A percentile compares a stretch with the other conserved stretches of the same genome.
Evolutionary conservation across 1,140 invertebrate genomes (phyloP).

Genomic region (Microvelia longipes): DNA sequence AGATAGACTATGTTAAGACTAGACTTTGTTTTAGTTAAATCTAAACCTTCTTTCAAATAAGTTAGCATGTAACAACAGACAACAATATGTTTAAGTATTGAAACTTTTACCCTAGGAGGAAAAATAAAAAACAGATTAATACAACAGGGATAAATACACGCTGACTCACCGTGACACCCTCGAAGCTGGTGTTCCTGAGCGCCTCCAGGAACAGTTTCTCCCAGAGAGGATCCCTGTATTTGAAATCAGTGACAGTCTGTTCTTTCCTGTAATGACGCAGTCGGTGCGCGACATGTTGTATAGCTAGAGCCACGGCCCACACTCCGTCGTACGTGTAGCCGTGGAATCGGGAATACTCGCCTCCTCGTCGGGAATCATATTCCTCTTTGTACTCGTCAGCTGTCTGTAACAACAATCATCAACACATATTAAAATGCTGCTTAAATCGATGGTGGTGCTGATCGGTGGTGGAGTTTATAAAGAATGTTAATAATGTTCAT

Average conservation of each 20-base stretch:
- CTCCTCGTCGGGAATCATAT: slow-evolving; percentile 61
- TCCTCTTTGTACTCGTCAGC: slow-evolving; percentile 70
- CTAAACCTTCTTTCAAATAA: too few species aligned
- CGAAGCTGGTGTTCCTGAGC: slow-evolving; percentile 76
- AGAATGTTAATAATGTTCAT: too few species aligned
- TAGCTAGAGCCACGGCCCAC: slow-evolving; percentile 86
- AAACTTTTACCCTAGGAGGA: too few species aligned
- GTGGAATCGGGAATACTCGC: slow-evolving; percentile 83
- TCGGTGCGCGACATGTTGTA: slow-evolving; percentile 65
- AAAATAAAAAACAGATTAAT: too few species aligned
- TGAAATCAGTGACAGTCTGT: slow-evolving; percentile 59
- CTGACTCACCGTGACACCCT: slow-evolving; percentile 86
- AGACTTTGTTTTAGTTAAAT: too few species aligned
- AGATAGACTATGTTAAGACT: too few species aligned
- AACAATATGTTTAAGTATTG: too few species aligned
- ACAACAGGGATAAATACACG: too few species aligned
- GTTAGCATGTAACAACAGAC: too few species aligned
- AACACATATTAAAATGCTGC: too few species aligned
- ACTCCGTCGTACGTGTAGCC: slow-evolving; percentile 95
- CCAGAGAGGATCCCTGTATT: slow-evolving; percentile 73
- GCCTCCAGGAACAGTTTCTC: slow-evolving; percentile 73
- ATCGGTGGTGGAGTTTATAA: too few species aligned
- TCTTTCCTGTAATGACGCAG: slow-evolving; percentile 44
- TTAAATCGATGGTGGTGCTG: too few species aligned
- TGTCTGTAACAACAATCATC: slow-evolving; percentile 41